phyloP scores from a whole-genome alignment of 2,888 invertebrate species.

The Frankliniella fusca region DNA sequence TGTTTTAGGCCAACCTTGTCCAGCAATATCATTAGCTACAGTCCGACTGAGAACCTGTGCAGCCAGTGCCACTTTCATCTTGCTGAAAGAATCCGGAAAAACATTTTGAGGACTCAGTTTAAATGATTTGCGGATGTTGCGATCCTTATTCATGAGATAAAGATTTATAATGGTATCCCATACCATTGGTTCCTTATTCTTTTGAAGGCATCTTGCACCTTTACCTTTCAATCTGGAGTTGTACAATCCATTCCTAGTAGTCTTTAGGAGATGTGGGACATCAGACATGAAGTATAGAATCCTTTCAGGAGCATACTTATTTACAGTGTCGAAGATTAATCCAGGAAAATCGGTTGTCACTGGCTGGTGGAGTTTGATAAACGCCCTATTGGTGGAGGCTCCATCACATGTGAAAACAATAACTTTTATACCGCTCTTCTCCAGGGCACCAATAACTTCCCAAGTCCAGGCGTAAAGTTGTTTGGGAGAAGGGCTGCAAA shows the following conservation, averaged over 20 bases:
- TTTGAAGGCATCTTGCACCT: not conserved
- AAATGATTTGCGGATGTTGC: not conserved
- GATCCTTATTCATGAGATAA: not conserved
- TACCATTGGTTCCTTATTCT: not conserved
- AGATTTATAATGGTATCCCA: not conserved
- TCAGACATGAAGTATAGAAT: not conserved
- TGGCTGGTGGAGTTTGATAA: not conserved
- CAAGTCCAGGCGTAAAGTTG: not conserved
- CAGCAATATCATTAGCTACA: not conserved
- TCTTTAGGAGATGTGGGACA: conserved; percentile 1
- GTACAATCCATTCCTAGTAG: not conserved
- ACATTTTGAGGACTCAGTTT: conserved; percentile 8
- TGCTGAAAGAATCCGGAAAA: not conserved
- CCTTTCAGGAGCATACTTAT: not conserved
- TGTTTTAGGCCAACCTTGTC: not conserved
- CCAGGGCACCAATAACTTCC: not conserved
- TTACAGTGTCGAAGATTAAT: not conserved
- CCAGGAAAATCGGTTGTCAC: not conserved
- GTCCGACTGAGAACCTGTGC: not conserved
- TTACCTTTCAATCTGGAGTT: not conserved
- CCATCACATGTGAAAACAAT: conserved; percentile 1
- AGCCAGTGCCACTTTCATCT: not conserved
- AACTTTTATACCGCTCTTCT: not conserved
- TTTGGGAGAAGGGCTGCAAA: not conserved
- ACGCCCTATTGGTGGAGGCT: not conserved